Conservation (phyloP, 2,888 invertebrate genomes). For the Theodoxus fluviatilis region DNA sequence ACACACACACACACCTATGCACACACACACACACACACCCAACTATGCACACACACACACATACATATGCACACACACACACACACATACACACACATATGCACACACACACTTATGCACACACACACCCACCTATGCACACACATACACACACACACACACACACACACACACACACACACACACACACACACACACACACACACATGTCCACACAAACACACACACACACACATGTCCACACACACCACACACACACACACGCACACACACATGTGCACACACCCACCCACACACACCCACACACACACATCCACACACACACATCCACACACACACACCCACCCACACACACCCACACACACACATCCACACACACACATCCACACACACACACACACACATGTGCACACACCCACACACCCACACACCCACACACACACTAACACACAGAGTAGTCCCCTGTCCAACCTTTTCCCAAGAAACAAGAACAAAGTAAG, state of each 20-base stretch:
- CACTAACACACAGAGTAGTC: too few relatives aligned
- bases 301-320: too few relatives aligned
- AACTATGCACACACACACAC: neutral
- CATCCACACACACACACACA: slow-evolving; percentile 6
- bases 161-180: neutral
- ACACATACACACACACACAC: slow-evolving; percentile 18
- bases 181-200: slow-evolving; percentile 5
- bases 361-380: neutral
- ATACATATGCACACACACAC: neutral
- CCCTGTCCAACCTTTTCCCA: slow-evolving; percentile 20
- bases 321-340: neutral
- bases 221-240: neutral
- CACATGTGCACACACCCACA: too few relatives aligned
- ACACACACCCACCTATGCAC: neutral
- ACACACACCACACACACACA: neutral
- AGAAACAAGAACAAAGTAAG: neutral
- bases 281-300: too few relatives aligned
- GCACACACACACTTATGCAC: neutral
- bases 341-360: slow-evolving; percentile 2
- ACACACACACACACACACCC: slow-evolving; percentile 1
- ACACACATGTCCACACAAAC: neutral
- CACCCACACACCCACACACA: too few relatives aligned
- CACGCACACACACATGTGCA: slow-evolving; percentile 20
- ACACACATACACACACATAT: neutral
- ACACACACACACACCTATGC: neutral